Evolutionary conservation across 2,797 vertebrate genomes (phyloP), one percentile per base, ranked within the genome.

Genomic region (Leucoraja ocellata): DNA sequence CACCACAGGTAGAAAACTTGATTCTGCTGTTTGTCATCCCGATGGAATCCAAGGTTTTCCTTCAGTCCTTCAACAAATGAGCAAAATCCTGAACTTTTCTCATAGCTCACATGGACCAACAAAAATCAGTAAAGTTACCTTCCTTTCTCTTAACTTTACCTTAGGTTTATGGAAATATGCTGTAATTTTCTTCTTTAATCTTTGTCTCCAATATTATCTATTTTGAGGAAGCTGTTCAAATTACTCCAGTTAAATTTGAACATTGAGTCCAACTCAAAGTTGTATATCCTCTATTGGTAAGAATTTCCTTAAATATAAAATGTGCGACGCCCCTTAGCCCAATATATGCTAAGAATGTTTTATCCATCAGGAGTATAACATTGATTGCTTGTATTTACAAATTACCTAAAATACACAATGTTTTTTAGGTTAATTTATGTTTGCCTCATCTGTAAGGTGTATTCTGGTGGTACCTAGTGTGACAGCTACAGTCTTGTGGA

Each of bases 41-140:
- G 97, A 97, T 63, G 97, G 97, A 23, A 95, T 99, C 94, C 96
- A 95, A 94, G 98, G 99, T 73, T 99, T 99, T 94, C 97, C 98
- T 36, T 95, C 95, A 93, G 95, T 99, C 84, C 96, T 99, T 91
- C 98, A 98, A 90, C 97, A 98, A 96, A 97, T 99, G 95, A 98
- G 95, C 96, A 99, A 98, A 96, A 97, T 99, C 95, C 96, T 99
- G 93, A 99, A 97, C 94, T 98, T 97, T 94, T 95, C 95, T 79
- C 94, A 93, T 0, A 95, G 94, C 0, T 94, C 95, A 74, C 94
- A 94, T 46, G 95, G 95, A 86, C 96, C 95, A 1, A 94, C 94
- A 81, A 96, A 96, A 94, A 93, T 95, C 94, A 96, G 96, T 97
- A 94, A 93, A 46, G 63, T 91, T 71, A 74, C 36, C 32, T 91